phyloP scores from a whole-genome alignment of 2,888 invertebrate species.

The Troides oblongomaculatus region DNA sequence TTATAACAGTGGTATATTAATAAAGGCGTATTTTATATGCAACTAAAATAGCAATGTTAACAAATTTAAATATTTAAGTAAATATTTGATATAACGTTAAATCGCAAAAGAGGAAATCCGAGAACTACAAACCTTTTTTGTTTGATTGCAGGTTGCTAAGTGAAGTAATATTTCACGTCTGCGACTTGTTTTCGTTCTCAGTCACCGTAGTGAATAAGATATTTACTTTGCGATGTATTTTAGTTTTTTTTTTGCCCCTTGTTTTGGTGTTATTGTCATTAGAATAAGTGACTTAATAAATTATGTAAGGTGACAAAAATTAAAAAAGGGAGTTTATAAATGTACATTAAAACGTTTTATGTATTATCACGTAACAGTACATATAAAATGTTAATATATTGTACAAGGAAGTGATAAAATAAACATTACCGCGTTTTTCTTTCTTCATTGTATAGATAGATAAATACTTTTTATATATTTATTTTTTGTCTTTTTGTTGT shows the following conservation, averaged over 20 bases:
- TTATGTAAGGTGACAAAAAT: too few species aligned
- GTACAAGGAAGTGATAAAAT: too few species aligned
- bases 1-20: too few species aligned
- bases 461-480: too few species aligned
- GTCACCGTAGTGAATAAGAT: constrained; percentile 41
- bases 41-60: not conserved
- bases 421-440: too few species aligned
- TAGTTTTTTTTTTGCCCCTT: constrained; percentile 31
- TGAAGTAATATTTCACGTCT: constrained; percentile 74
- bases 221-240: constrained; percentile 35
- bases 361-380: too few species aligned
- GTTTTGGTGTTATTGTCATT: constrained; percentile 14
- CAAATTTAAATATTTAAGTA: not conserved
- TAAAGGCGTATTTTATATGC: not conserved
- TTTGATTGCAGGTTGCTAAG: constrained; percentile 78
- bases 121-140: constrained; percentile 59
- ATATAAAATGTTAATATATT: too few species aligned
- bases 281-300: not conserved
- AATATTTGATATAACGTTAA: not conserved
- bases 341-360: too few species aligned
- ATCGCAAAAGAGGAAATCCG: constrained; percentile 47
- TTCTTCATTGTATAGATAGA: too few species aligned
- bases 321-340: too few species aligned
- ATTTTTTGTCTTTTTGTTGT: too few species aligned
- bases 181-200: constrained; percentile 56